Percentiles rank a stretch among this genome's conserved stretches.
phyloP scores from a whole-genome alignment of 2,113 vertebrate genomes.

The Scartelaos histophorus region DNA sequence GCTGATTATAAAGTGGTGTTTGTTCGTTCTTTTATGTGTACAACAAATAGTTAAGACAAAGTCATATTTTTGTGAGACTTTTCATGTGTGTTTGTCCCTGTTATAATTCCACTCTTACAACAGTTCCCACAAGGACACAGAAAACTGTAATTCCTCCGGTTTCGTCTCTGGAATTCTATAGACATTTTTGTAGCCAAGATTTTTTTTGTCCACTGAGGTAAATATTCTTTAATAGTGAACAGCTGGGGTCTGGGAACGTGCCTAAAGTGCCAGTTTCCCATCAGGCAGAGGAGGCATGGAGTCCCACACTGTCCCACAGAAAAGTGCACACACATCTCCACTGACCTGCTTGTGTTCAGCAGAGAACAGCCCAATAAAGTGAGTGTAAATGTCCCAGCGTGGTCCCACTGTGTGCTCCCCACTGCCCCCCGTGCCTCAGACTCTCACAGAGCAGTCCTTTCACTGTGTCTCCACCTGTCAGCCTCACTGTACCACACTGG shows the following conservation, averaged over 20 bases:
- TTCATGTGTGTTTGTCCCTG: no score
- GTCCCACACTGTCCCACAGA: conserved; percentile 44
- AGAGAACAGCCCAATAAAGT: conserved; percentile 53
- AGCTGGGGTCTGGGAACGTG: conserved; percentile 16
- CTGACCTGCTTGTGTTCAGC: conserved; percentile 57
- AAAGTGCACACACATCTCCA: conserved; percentile 59
- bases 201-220: conserved; percentile 24
- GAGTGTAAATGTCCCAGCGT: conserved; percentile 65
- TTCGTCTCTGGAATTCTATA: not conserved
- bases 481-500: conserved; percentile 39
- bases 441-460: conserved; percentile 60
- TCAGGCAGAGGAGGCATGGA: conserved; percentile 33
- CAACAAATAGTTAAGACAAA: no score
- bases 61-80: no score
- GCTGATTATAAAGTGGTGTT: no score
- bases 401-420: conserved; percentile 47
- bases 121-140: not conserved
- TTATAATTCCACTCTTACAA: not conserved
- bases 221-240: not conserved
- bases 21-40: no score
- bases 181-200: not conserved
- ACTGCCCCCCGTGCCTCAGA: not conserved
- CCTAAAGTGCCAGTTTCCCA: conserved; percentile 39
- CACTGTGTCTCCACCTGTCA: conserved; percentile 35
- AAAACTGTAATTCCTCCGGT: not conserved